Evolutionary conservation across 2,797 vertebrate genomes (phyloP), one percentile per base, ranked within the genome.

Genomic region (Acrocephalus scirpaceus): DNA sequence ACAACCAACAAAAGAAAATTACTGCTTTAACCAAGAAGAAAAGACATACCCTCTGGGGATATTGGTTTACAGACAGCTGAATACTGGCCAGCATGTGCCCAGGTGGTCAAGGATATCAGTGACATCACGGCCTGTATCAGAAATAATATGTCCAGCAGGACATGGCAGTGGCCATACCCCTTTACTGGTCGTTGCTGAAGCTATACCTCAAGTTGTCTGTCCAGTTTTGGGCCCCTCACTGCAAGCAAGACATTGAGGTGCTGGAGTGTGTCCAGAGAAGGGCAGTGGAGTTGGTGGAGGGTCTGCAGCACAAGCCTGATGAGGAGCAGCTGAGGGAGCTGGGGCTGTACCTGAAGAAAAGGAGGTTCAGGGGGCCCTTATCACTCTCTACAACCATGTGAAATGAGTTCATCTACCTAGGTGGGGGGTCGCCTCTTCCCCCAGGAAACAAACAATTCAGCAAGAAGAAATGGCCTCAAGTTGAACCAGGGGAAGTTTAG

Each of bases 241-340:
- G 5, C 30, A 74, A 29, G 27, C 42, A 88, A 5, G 30, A 23
- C 4, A 8, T 5, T 48, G 27, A 61, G 22, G 4, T 2, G 22
- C 42, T 69, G 27, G 32, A 56, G 7, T 0, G 3, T 23, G 22
- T 36, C 42, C 71, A 75, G 42, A 25, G 56, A 75, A 62, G 36
- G 13, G 5, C 19, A 48, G 1, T 1, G 10, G 54, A 36, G 21
- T 2, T 32, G 42, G 5, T 0, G 6, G 10, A 36, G 19, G 5
- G 9, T 56, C 48, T 42, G 26, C 4, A 69, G 13, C 13, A 10
- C 42, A 42, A 7, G 10, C 14, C 27, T 56, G 10, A 3, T 67
- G 30, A 60, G 47, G 14, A 34, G 11, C 5, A 13, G 21, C 54
- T 42, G 34, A 50, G 34, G 12, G 15, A 71, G 5, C 22, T 73